These are phyloP conservation scores for Pangasius krempfi DNA, from an alignment of 2,797 vertebrate species.

Conservation along the genomic window DNA sequence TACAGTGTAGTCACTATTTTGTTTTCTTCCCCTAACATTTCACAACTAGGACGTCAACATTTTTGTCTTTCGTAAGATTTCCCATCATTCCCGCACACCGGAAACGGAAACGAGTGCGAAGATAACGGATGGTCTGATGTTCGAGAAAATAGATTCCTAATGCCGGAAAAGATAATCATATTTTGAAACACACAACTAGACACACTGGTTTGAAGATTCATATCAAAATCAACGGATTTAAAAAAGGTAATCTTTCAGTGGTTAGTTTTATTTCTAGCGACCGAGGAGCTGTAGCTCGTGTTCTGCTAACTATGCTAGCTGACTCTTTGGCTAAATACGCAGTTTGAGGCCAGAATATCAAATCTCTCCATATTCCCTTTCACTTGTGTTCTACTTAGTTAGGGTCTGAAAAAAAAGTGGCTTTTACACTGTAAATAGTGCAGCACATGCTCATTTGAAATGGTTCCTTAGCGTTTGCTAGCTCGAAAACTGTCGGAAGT, in stretches of 20 bases:
- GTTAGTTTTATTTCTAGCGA: background rate
- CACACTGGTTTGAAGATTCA: background rate
- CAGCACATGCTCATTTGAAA: background rate
- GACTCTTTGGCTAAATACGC: constrained; percentile 12
- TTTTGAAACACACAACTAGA: background rate
- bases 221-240: background rate
- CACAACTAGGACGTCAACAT: background rate
- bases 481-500: background rate
- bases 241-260: background rate
- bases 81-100: constrained; percentile 41
- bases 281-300: background rate
- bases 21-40: background rate
- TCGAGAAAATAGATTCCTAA: constrained; percentile 39
- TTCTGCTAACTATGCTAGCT: constrained; percentile 6
- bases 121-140: constrained; percentile 43
- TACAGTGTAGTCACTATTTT: background rate
- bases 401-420: background rate
- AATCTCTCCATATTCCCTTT: background rate
- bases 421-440: background rate
- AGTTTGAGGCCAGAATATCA: background rate
- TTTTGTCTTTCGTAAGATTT: constrained; percentile 17
- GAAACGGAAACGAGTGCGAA: constrained; percentile 30
- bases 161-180: background rate
- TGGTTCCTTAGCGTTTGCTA: background rate
- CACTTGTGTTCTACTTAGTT: background rate